Evolutionary conservation across 2,113 vertebrate genomes (phyloP).

Genomic region (Garra rufa): DNA sequence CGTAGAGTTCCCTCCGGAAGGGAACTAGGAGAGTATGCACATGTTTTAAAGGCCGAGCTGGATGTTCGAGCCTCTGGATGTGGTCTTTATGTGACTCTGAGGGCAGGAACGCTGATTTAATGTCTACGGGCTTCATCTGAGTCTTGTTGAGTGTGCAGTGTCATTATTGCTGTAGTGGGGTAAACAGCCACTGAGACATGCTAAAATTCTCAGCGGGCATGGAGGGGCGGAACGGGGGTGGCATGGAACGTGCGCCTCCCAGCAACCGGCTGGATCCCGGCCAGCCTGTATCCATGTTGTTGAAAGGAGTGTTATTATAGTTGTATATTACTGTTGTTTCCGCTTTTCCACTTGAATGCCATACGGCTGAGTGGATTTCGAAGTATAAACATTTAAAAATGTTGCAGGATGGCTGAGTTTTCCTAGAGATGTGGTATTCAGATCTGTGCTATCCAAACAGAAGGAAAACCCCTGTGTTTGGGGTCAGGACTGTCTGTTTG

Average conservation of each 20-base stretch:
- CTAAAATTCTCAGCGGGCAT: slow-evolving; percentile 58
- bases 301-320: slow-evolving; percentile 47
- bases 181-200: slow-evolving; percentile 65
- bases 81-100: slow-evolving; percentile 37
- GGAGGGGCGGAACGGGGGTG: slow-evolving; percentile 39
- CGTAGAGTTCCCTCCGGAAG: no score
- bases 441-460: neutral
- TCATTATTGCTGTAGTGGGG: slow-evolving; percentile 61
- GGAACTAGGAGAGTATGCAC: neutral
- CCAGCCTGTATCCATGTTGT: slow-evolving; percentile 57
- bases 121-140: neutral
- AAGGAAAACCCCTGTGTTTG: neutral
- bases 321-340: slow-evolving; percentile 32
- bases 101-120: slow-evolving; percentile 16
- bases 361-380: neutral
- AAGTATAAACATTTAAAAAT: slow-evolving; percentile 14
- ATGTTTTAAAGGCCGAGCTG: slow-evolving; percentile 18
- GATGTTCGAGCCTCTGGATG: slow-evolving; percentile 13
- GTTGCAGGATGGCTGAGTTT: neutral
- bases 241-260: slow-evolving; percentile 45
- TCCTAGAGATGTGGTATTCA: neutral
- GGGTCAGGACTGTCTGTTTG: neutral
- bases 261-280: slow-evolving; percentile 41
- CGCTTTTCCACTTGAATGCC: neutral
- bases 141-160: slow-evolving; percentile 33